Conservation (phyloP, 2,797 vertebrate species). For the Pipistrellus pipistrellus region DNA sequence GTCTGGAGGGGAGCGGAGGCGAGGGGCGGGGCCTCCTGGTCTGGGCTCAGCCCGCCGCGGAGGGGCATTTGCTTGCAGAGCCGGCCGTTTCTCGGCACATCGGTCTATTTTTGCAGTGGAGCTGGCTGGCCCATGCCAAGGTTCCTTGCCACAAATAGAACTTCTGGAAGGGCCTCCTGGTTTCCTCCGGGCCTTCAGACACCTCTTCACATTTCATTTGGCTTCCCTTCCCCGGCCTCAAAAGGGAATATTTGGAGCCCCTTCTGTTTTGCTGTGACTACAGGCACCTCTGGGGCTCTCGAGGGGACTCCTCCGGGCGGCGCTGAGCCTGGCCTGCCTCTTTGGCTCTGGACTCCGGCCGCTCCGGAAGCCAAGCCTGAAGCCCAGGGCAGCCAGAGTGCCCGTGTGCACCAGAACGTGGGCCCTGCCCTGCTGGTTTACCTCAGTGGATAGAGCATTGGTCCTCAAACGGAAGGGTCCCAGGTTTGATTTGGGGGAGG, state of each 20-base stretch:
- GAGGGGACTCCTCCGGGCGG: neutral
- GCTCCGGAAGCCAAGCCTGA: neutral
- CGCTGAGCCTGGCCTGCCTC: neutral
- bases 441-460: too few species aligned
- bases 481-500: too few species aligned
- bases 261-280: conserved; percentile 7
- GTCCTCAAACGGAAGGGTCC: too few species aligned
- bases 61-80: conserved; percentile 52
- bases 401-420: neutral
- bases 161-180: conserved; percentile 73
- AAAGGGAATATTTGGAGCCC: conserved; percentile 60
- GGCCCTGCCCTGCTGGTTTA: neutral
- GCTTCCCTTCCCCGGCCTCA: conserved; percentile 49
- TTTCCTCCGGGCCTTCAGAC: conserved; percentile 72
- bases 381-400: neutral
- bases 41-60: neutral
- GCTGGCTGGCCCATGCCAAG: conserved; percentile 67
- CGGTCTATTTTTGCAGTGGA: conserved; percentile 74
- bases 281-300: neutral
- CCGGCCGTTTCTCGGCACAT: conserved; percentile 54
- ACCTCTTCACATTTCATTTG: conserved; percentile 77
- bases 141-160: conserved; percentile 82
- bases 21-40: neutral
- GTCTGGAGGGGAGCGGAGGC: neutral
- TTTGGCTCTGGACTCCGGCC: neutral